phyloP scores from a whole-genome alignment of 2,888 invertebrate species.

The Microctonus hyperodae region DNA sequence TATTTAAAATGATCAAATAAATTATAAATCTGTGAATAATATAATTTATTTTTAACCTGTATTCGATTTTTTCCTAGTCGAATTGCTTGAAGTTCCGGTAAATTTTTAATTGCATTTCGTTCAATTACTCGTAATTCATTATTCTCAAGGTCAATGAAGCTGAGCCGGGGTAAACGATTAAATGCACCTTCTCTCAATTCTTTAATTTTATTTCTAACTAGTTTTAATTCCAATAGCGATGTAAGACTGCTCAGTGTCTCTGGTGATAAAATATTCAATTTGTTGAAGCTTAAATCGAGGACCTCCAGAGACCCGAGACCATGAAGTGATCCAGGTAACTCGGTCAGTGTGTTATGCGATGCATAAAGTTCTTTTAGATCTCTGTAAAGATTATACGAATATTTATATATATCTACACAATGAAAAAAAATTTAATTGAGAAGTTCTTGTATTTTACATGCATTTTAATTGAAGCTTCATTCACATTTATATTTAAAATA shows the following conservation, averaged over 20 bases:
- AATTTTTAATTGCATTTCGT: constrained; percentile 73
- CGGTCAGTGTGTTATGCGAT: constrained; percentile 78
- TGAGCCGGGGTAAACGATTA: constrained; percentile 73
- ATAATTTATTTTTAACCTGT: constrained; percentile 62
- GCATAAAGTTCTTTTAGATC: constrained; percentile 78
- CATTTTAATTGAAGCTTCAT: no score
- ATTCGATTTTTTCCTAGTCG: constrained; percentile 75
- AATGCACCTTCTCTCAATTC: constrained; percentile 77
- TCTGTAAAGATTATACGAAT: constrained; percentile 59
- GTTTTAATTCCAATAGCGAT: constrained; percentile 73
- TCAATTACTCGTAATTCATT: constrained; percentile 81
- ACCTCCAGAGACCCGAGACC: constrained; percentile 73
- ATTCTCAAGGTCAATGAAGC: constrained; percentile 79
- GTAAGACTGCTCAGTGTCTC: constrained; percentile 75
- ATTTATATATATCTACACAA: not conserved
- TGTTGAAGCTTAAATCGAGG: constrained; percentile 81
- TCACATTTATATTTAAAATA: no score
- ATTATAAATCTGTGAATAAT: not conserved
- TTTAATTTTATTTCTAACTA: constrained; percentile 78
- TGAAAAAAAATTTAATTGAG: constrained; percentile 10
- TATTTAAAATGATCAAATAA: not conserved
- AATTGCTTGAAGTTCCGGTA: constrained; percentile 75
- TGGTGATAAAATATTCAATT: constrained; percentile 74
- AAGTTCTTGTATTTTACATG: not conserved
- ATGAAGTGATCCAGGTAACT: constrained; percentile 76